Evolutionary conservation across 2,113 vertebrate genomes (phyloP), one percentile per base, ranked within the genome.

Genomic region (Symphodus melops): DNA sequence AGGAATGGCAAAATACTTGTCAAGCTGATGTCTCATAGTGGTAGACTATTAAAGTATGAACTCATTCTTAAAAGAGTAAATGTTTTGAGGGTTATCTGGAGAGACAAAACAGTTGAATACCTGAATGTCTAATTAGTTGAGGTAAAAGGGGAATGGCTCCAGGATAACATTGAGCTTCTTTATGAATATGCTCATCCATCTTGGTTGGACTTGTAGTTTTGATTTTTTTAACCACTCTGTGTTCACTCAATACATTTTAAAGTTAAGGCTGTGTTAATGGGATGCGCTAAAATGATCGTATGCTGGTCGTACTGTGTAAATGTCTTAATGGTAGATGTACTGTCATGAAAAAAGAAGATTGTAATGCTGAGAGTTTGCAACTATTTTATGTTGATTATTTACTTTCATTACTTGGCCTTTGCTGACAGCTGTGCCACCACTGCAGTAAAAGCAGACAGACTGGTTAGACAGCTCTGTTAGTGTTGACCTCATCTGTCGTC

Each of bases 401-500:
- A 60, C 17, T 39, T 37, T 46, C 4, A 17, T 23, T 2, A 12
- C 21, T 25, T 36, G 10, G 53, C 42, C 67, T 58, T 55, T 58
- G 21, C 33, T 74, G 67, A 65, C 58, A 51, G 68, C 39, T 83
- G 58, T 72, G 55, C 19, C 59, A 62, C 39, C 49, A 10, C 23
- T 41, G 72, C 68, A 72, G 56, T 71, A 37, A 66, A 72, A 53
- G 33, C 53, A 61, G 65, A 42, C 53, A 36, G 65, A 17, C 69
- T 54, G 64, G 62, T 73, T 80, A 12, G 56, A 49, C 62, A 13
- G 23, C 69, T 56, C 59, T 66, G 19, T 76, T 55, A 74, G 68
- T 42, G 44, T 62, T 37, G 82, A 68, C 59, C 88, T 87, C 93
- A 91, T 89, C 86, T 93, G 91, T 80, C 55, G 56, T 66, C 70